Base-by-base conservation (phyloP, 2,113 vertebrate species). In the Nerophis ophidion region DNA sequence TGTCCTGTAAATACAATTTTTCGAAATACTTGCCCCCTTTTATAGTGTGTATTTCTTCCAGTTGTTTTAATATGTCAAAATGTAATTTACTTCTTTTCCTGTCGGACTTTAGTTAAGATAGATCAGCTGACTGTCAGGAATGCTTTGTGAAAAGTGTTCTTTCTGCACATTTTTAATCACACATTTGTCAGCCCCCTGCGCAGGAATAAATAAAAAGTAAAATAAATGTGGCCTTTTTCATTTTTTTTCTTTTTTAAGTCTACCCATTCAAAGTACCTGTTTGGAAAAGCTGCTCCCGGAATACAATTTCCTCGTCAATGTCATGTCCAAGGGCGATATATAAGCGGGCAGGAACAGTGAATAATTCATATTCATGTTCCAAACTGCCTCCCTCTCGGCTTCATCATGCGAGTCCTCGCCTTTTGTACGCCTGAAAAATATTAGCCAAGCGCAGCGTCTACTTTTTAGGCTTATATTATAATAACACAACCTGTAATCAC, bases 361-460 rank as follows among this genome's bases (percentile, higher is more conserved):
- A 86, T 86, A 80, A 84, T 84, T 83, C 75, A 83, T 81, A 60
- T 70, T 74, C 60, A 26, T 74, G 70, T 80, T 81, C 79, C 75
- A 65, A 77, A 75, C 63, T 64, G 81, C 73, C 60, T 56, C 71
- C 62, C 75, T 84, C 61, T 84, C 61, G 63, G 63, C 79, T 84
- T 79, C 74, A 79, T 80, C 84, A 80, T 35, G 73, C 53, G 12
- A 69, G 74, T 69, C 65, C 66, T 69, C 47, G 36, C 55, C 66
- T 78, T 80, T 76, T 54, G 72, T 74, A 60, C 50, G 84, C 66
- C 48, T 48, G 62, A 61, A 70, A 80, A 72, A 75, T 75, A 77
- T 81, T 70, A 72, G 68, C 59, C 6, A 38, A 56, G n/a, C 15
- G 6, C 40, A 56, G 8, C 35, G n/a, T 56, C 6, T 17, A 17